phyloP scores from a whole-genome alignment of 2,113 vertebrate species.

The Cichladusa arquata region DNA sequence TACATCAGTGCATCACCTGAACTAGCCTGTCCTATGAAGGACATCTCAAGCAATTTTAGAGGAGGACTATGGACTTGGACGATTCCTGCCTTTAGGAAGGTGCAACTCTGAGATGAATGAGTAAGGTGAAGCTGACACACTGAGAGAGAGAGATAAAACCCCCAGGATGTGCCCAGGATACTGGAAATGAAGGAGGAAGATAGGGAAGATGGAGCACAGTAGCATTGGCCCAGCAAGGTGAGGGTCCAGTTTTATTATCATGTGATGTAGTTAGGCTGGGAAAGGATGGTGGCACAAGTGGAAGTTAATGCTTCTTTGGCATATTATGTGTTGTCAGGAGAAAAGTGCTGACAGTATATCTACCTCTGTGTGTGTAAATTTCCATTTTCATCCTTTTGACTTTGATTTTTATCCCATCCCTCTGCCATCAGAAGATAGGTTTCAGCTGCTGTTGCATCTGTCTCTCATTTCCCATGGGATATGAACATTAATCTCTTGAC shows the following conservation, averaged over 20 bases:
- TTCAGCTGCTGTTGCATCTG: slow-evolving; percentile 13
- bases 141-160: neutral
- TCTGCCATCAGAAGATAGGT: neutral
- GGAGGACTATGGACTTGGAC: neutral
- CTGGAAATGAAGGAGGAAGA: neutral
- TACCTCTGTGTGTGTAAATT: neutral
- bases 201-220: neutral
- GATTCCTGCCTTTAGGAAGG: neutral
- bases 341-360: neutral
- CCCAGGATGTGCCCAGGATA: neutral
- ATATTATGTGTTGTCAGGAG: neutral
- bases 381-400: neutral
- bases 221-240: neutral
- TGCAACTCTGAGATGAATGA: neutral
- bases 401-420: neutral
- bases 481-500: neutral
- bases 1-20: neutral
- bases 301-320: neutral
- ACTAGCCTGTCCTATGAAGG: neutral
- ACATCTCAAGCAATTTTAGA: neutral
- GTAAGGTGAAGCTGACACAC: neutral
- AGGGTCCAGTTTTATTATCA: neutral
- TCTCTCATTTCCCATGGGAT: neutral
- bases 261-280: neutral
- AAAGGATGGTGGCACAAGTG: neutral